Evolutionary conservation across 2,797 vertebrate genomes (phyloP).

Genomic region (Cuculus canorus): DNA sequence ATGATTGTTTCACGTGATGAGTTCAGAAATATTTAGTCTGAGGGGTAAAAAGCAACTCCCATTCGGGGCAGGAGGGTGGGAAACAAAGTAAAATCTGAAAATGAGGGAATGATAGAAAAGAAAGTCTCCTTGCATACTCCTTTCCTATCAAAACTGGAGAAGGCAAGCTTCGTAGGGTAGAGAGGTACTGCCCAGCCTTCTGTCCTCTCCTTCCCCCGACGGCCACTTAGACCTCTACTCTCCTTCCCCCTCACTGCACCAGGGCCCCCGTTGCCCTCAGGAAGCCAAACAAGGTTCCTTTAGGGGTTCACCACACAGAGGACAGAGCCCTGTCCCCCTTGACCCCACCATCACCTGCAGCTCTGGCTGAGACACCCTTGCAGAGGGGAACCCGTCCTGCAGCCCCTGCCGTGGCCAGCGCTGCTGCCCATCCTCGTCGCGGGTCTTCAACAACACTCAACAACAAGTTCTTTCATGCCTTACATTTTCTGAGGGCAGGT

Average conservation of each 20-base stretch:
- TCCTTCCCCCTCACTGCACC: background rate
- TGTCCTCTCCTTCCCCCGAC: background rate
- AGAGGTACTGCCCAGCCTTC: background rate
- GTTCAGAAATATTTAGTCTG: background rate
- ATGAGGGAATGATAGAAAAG: background rate
- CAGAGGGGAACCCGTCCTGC: accelerated
- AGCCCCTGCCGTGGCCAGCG: accelerated
- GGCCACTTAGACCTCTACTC: background rate
- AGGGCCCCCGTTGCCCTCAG: accelerated
- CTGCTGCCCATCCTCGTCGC: accelerated
- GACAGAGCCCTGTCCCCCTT: accelerated
- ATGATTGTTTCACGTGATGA: background rate
- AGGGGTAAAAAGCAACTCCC: background rate
- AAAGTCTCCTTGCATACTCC: background rate
- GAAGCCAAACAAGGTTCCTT: accelerated
- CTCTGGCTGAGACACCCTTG: accelerated
- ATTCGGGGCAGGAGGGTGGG: background rate
- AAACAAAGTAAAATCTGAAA: background rate
- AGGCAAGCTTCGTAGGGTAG: accelerated
- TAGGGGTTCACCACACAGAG: accelerated
- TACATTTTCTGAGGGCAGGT: background rate
- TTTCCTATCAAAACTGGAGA: accelerated
- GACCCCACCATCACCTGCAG: accelerated
- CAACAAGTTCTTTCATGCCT: background rate
- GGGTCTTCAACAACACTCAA: background rate